Base-by-base conservation (phyloP, 2,888 invertebrate genomes). In the Spicauda simplicius region DNA sequence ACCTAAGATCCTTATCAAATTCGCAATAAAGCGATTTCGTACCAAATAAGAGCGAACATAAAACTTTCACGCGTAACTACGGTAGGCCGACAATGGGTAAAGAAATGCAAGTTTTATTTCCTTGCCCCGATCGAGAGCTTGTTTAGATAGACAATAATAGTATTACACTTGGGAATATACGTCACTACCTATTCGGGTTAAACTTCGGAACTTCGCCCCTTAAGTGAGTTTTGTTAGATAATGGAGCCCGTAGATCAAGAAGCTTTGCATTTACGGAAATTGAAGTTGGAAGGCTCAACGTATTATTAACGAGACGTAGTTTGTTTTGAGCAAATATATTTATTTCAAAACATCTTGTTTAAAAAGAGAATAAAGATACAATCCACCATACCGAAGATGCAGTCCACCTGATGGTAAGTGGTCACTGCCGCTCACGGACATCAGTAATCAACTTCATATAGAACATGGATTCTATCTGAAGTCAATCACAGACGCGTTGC, bases 1-100 rank as follows among this genome's bases (percentile, higher is more conserved):
- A 60, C 37, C 69, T 59, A 30, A 55, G 69, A 64, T 69, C 63
- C 69, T 64, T 69, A 64, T 69, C 64, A 69, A 61, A 69, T 50
- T 50, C 64, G 55, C 59, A 64, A 64, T 57, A 64, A 69, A 69
- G 52, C 60, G 64, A 61, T 69, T 65, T 65, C 62, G 53, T 54
- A 25, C 45, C 62, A 57, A 62, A 69, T 62, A 65, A 65, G 19
- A 11, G 18, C 16, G 60, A n/a, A 58, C 48, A 65, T 69, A 54
- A 65, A 69, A 60, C 55, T 58, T 69, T 66, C 56, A 63, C 50
- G 48, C 55, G 45, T 18, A 63, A 11, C 14, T 37, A 20, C n/a
- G 45, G 54, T 19, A 20, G 45, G 54, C 54, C 45, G 53, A 20
- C 45, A 57, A 19, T 37, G 18, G 20, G 61, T 61, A 37, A 53